Evolutionary conservation across 2,797 vertebrate species (phyloP), one percentile per base, ranked within the genome.

Genomic region (Sebastolobus altivelis): DNA sequence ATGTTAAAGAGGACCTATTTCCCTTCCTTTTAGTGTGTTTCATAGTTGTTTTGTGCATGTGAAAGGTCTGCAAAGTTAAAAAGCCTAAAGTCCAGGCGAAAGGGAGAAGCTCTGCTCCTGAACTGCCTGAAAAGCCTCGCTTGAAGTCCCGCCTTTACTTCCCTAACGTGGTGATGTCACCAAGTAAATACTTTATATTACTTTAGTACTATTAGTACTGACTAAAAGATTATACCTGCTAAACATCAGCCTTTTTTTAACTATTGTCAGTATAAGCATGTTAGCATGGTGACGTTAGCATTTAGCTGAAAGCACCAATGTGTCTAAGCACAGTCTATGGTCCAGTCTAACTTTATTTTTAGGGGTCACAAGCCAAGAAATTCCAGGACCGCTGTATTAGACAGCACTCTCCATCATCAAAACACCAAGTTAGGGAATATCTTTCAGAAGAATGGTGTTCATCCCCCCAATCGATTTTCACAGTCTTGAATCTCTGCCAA

Each of bases 341-440:
- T 61, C 29, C 40, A 22, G 20, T 12, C 14, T 55, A 55, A 38
- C 40, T 84, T 52, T 66, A 29, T 16, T 66, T 58, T 75, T 31
- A 63, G 43, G 33, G n/a, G 11, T 1, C 8, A 27, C 31, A 16
- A 7, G 33, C 58, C 25, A 55, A 65, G 1, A 65, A 1, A 27
- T 18, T 35, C 11, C 13, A 25, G 33, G 33, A 59, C 37, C 35
- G 43, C 37, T 29, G 35, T 5, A 25, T 43, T 38, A 8, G 35
- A 70, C 58, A 60, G 5, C 27, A 55, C 38, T 55, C 25, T 81
- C 13, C 38, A 62, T 62, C 60, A 70, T 56, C 46, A 63, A 52
- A 38, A 49, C 40, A 61, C 25, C 38, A 67, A 70, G 77, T 66
- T 70, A 76, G 33, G 25, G 10, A 74, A 59, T 25, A 49, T 62